Base-by-base conservation (phyloP, 1,140 invertebrate genomes). In the Holcopasites calliopsidis region DNA sequence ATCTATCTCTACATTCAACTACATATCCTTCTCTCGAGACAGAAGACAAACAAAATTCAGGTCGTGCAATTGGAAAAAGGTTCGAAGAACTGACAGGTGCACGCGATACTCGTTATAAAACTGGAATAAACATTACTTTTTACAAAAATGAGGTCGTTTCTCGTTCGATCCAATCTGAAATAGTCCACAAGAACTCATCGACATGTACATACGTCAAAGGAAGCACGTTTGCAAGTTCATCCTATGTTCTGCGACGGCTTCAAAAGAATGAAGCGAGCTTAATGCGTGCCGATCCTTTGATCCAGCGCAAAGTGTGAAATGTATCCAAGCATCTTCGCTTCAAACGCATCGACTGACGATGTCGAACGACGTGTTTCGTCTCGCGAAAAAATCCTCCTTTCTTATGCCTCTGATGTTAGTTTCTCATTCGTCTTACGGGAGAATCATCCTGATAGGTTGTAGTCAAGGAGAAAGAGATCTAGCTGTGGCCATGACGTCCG, bases 401-500 rank as follows among this genome's bases (percentile, higher is more conserved):
- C 42, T 33, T 28, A 8, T 40, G 35, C 28, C 18, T 38, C 6
- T 16, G 3, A 42, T 42, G 5, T 42, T 4, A n/a, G n/a, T n/a
- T n/a, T n/a, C n/a, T n/a, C n/a, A n/a, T n/a, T n/a, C n/a, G n/a
- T n/a, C n/a, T n/a, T n/a, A n/a, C n/a, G n/a, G n/a, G n/a, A n/a
- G n/a, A n/a, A n/a, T n/a, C n/a, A n/a, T n/a, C n/a, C n/a, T n/a
- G n/a, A n/a, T n/a, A n/a, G n/a, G n/a, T n/a, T n/a, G n/a, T n/a
- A n/a, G n/a, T n/a, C n/a, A 47, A 47, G 44, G 44, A 47, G 28
- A 10, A 4, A 16, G 7, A 33, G 60, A 69, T 66, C 38, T 42
- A 47, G 61, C 50, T 68, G 64, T 23, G 77, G 49, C 77, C 77
- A 42, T 47, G 52, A 33, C 58, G 74, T 40, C 66, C 68, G 82